A percentile compares a stretch with the other conserved stretches of the same genome.
Conservation (phyloP, 2,888 invertebrate genomes). For the Melanostoma scalare region DNA sequence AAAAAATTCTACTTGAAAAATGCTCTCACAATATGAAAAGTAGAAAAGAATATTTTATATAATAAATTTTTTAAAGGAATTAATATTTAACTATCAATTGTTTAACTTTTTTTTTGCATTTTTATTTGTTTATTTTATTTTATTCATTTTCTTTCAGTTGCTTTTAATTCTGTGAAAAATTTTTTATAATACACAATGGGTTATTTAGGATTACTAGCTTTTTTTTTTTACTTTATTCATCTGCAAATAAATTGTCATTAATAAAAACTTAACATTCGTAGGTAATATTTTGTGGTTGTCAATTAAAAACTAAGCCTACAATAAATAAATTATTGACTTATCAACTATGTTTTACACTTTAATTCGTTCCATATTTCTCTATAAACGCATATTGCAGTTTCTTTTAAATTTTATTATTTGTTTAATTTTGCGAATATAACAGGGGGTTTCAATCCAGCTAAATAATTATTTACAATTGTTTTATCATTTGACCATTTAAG, state of each 20-base stretch:
- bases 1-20: constrained; percentile 46
- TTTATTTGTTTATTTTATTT: constrained; percentile 64
- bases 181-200: constrained; percentile 63
- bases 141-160: constrained; percentile 74
- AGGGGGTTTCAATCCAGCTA: constrained; percentile 10
- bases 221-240: constrained; percentile 20
- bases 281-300: constrained; percentile 60
- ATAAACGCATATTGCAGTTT: constrained; percentile 23
- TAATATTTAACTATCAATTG: constrained; percentile 52
- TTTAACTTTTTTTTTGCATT: constrained; percentile 40
- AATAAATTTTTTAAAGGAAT: constrained; percentile 65
- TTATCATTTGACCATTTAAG: neutral
- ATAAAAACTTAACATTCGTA: constrained; percentile 70
- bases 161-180: constrained; percentile 58
- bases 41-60: constrained; percentile 60
- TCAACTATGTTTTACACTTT: constrained; percentile 59
- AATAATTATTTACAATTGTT: constrained; percentile 51
- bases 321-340: constrained; percentile 66
- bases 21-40: constrained; percentile 61
- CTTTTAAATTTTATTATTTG: constrained; percentile 17
- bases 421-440: constrained; percentile 4
- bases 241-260: constrained; percentile 66
- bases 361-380: constrained; percentile 55
- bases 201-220: constrained; percentile 34
- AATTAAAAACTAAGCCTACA: constrained; percentile 55